A percentile compares a stretch with the other conserved stretches of the same genome.
phyloP scores from a whole-genome alignment of 1,140 invertebrate genomes.

The Brachionus asplanchnoidis region DNA sequence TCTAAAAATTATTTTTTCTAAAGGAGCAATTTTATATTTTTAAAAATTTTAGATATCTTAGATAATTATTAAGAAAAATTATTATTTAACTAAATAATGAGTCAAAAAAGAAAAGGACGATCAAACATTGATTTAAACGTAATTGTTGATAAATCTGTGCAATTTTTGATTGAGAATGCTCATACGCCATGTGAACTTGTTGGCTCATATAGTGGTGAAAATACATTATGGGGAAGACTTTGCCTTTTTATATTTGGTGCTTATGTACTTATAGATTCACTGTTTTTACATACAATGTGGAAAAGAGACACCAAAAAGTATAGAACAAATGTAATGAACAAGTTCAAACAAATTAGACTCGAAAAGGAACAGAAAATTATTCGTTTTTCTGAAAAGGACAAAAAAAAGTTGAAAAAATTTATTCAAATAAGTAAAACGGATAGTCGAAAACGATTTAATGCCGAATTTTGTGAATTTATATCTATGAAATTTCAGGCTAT shows the following conservation, averaged over 20 bases:
- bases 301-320: slow-evolving; percentile 1
- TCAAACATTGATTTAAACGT: neutral
- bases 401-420: neutral
- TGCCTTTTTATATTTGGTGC: neutral
- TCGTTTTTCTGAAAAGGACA: neutral
- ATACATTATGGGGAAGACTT: neutral
- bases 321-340: neutral
- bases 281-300: neutral
- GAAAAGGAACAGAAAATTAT: neutral
- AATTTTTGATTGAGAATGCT: neutral
- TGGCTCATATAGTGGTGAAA: neutral
- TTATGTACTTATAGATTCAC: neutral
- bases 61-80: neutral
- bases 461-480: neutral
- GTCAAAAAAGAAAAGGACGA: neutral
- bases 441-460: neutral
- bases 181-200: slow-evolving; percentile 1
- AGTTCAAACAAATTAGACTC: too few species aligned
- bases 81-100: neutral
- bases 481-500: neutral
- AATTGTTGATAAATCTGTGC: neutral
- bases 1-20: too few species aligned
- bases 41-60: neutral
- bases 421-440: neutral
- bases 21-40: neutral